phyloP scores from a whole-genome alignment of 2,797 vertebrate genomes.

The Ctenopoma multispine region DNA sequence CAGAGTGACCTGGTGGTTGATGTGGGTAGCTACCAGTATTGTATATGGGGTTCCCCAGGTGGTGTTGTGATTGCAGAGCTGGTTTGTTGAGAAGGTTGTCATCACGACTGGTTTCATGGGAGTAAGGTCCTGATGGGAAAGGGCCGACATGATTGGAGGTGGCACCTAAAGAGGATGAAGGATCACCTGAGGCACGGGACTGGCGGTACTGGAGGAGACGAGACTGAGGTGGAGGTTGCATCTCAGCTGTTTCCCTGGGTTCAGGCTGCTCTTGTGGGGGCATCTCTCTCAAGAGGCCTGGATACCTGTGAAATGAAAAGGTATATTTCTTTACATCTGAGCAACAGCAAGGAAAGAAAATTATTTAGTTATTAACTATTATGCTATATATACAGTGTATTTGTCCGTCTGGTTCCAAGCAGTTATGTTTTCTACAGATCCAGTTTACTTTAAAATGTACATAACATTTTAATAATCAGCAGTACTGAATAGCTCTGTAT shows the following conservation, averaged over 20 bases:
- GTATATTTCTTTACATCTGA: neutral
- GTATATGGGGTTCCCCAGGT: conserved; percentile 80
- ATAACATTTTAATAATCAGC: neutral
- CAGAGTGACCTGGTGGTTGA: conserved; percentile 89
- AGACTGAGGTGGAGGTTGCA: conserved; percentile 97
- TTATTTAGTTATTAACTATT: neutral
- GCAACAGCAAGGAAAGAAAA: neutral
- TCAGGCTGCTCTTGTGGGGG: conserved; percentile 91
- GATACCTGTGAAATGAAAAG: conserved; percentile 85
- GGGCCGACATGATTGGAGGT: conserved; percentile 85
- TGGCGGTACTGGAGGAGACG: conserved; percentile 97
- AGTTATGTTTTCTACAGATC: too few species aligned
- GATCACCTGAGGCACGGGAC: conserved; percentile 90
- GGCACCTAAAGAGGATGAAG: conserved; percentile 89
- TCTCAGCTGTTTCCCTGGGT: conserved; percentile 89
- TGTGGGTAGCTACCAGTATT: conserved; percentile 76
- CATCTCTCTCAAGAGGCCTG: conserved; percentile 93
- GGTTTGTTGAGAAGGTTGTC: conserved; percentile 87
- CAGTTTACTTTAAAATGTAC: neutral
- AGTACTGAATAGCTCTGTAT: neutral
- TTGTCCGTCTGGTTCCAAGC: too few species aligned
- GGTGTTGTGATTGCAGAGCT: conserved; percentile 90
- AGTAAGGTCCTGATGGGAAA: conserved; percentile 84
- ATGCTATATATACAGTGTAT: too few species aligned
- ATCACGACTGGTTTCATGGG: conserved; percentile 85